phyloP scores from a whole-genome alignment of 1,140 invertebrate species.

The Bombus haemorrhoidalis region DNA sequence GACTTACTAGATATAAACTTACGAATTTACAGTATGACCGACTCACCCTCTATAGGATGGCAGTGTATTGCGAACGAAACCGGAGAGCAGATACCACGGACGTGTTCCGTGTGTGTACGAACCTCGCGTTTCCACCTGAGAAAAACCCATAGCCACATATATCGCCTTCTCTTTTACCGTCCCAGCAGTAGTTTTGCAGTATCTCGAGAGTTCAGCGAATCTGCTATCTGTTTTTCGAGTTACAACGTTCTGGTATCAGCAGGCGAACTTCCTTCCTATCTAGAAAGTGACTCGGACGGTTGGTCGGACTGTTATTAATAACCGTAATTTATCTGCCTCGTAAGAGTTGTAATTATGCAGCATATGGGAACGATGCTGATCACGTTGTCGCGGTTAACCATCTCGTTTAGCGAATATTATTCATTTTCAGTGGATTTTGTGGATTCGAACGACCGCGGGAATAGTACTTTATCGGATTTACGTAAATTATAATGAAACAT shows the following conservation, averaged over 20 bases:
- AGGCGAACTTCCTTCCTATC: slow-evolving; percentile 30
- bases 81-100: neutral
- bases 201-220: slow-evolving; percentile 9
- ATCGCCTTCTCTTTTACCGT: neutral
- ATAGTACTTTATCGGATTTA: no score
- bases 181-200: neutral
- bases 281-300: slow-evolving; percentile 27
- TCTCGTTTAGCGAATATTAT: no score
- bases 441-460: no score
- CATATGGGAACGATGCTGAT: neutral
- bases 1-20: slow-evolving; percentile 52
- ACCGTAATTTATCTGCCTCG: slow-evolving; percentile 18
- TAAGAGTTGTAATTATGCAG: slow-evolving; percentile 4
- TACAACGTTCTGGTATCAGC: slow-evolving; percentile 5
- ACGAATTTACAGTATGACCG: slow-evolving; percentile 58
- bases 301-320: slow-evolving; percentile 26
- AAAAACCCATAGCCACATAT: neutral
- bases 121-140: neutral
- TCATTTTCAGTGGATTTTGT: no score
- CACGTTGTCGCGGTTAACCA: neutral
- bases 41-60: no score
- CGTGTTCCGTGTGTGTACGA: slow-evolving; percentile 20
- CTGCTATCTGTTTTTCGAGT: slow-evolving; percentile 17
- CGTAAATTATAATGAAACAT: no score
- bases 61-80: neutral